phyloP scores from a whole-genome alignment of 1,140 invertebrate species.

The Trachymyrmex cornetzi region DNA sequence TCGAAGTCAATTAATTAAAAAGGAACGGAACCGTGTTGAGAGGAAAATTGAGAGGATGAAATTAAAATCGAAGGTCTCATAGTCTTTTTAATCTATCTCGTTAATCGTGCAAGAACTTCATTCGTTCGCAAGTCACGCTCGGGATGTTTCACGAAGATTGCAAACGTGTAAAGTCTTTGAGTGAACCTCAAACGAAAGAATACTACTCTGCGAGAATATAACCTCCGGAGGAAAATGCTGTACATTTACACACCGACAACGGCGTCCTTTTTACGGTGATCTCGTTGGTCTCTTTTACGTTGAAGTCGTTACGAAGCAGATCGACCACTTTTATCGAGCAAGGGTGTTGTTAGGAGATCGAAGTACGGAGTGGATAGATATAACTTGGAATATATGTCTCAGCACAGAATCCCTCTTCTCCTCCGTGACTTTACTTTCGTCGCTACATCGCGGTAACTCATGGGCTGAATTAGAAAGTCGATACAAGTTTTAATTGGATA shows the following conservation, averaged over 20 bases:
- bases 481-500: conserved; percentile 69
- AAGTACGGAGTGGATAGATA: conserved; percentile 3
- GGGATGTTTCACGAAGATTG: not conserved
- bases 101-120: not conserved
- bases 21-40: not conserved
- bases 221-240: no score
- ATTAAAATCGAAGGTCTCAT: not conserved
- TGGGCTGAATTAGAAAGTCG: conserved; percentile 55
- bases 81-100: not conserved
- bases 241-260: not conserved
- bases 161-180: conserved; percentile 8
- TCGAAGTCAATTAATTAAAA: not conserved
- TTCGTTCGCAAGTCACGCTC: not conserved
- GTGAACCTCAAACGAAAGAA: not conserved
- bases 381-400: not conserved
- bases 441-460: not conserved
- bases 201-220: not conserved
- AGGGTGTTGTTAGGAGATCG: not conserved
- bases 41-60: not conserved
- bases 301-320: not conserved
- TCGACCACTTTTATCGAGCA: conserved; percentile 8
- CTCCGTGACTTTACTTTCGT: conserved; percentile 14
- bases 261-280: not conserved
- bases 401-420: not conserved
- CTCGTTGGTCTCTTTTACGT: not conserved